These are phyloP conservation scores for Oryzaephilus surinamensis DNA, from an alignment of 1,140 invertebrate genomes.

Conservation along the genomic window DNA sequence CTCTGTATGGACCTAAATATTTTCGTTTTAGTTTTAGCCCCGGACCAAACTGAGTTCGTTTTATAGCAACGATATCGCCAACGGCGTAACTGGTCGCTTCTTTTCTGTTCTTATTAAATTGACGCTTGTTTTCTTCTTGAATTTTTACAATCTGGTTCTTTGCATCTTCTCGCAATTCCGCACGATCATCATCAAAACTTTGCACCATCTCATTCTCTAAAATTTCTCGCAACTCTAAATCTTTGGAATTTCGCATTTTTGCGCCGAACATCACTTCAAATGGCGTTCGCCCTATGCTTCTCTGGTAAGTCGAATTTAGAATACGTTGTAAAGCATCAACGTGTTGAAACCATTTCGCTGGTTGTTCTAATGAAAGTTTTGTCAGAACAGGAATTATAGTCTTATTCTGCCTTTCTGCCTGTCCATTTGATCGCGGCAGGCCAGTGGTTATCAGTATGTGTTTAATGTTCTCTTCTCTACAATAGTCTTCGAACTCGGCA, in stretches of 20 bases:
- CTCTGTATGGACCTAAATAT: constrained; percentile 33
- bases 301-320: constrained; percentile 30
- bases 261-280: constrained; percentile 14
- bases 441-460: constrained; percentile 26
- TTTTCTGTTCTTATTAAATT: constrained; percentile 17
- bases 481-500: constrained; percentile 23
- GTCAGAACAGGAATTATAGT: constrained; percentile 24
- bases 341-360: constrained; percentile 27
- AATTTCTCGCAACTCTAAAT: constrained; percentile 9
- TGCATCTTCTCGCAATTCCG: constrained; percentile 8
- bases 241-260: constrained; percentile 6
- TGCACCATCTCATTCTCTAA: constrained; percentile 8
- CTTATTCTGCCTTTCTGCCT: constrained; percentile 28
- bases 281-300: constrained; percentile 17
- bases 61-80: constrained; percentile 33
- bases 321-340: constrained; percentile 23
- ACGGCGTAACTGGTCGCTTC: too few species aligned
- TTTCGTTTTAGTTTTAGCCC: constrained; percentile 32
- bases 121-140: constrained; percentile 29
- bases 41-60: constrained; percentile 30
- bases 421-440: constrained; percentile 25
- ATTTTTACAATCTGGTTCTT: constrained; percentile 28
- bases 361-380: constrained; percentile 20
- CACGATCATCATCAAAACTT: constrained; percentile 9
- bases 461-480: constrained; percentile 20